Base-by-base conservation (phyloP, 1,140 invertebrate species). In the Cheumatopsyche charites region DNA sequence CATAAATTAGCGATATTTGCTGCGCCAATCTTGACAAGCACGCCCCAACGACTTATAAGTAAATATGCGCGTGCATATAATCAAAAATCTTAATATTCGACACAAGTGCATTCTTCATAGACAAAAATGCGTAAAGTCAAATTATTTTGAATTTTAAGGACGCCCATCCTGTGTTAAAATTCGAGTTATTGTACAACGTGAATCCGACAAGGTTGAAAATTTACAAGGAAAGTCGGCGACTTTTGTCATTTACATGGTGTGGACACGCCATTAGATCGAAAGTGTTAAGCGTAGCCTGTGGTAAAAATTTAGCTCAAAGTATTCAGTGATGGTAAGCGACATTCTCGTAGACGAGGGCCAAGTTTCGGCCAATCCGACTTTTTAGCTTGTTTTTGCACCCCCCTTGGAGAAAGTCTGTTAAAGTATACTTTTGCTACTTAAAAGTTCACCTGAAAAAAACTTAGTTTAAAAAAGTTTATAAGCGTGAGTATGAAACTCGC, bases 1-100 rank as follows among this genome's bases (percentile, higher is more conserved):
- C 55, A 58, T 58, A 58, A 58, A 58, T 58, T 58, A 58, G 23
- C 55, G 7, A 25, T 58, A 58, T 58, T 58, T 19, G 21, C 55
- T 19, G 13, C 55, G 55, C 55, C 55, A 58, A 58, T 58, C 23
- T 58, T 9, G 17, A 23, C 19, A 58, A 58, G 7, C 55, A 9
- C 19, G 21, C 4, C 19, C 55, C 11, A 3, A 12, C 23, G 17
- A 9, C 23, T 12, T 13, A 13, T 12, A n/a, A 47, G 43, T 3
- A 47, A 47, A 47, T n/a, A 47, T 3, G 15, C 15, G 15, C 15
- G 43, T 47, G 15, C 11, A 47, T 6, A 42, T 42, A 12, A 42
- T 12, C 41, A 42, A 42, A 42, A 42, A 42, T 6, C 12, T 6
- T 42, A 42, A n/a, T 42, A 42, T 42, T 5, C 5, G 5, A 42